Evolutionary conservation across 2,113 vertebrate genomes (phyloP), one percentile per base, ranked within the genome.

Genomic region (Triplophysa tibetana): DNA sequence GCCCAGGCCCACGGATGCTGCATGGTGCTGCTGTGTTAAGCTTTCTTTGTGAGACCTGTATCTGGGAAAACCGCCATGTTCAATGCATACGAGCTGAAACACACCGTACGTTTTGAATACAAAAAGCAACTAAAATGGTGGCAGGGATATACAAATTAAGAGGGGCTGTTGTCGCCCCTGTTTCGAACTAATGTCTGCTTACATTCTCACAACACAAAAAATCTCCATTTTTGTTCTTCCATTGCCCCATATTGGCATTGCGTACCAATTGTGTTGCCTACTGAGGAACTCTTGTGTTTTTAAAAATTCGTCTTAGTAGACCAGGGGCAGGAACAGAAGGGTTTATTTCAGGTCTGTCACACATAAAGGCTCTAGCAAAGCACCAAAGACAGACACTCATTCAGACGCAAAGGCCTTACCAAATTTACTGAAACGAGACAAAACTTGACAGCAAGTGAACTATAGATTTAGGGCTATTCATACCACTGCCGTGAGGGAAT

Each of bases 391-490:
- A 75, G 70, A 75, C 73, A 48, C 48, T 82, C 58, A n/a, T 21
- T 68, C 54, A 62, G 70, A 75, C 58, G 62, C 65, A 54, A 23
- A 75, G 38, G 45, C 79, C 74, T 83, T 68, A 88, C 83, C 81
- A 87, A 87, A 79, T 84, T 80, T 86, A 66, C 79, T 83, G 83
- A 67, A 58, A 61, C 41, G 81, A 85, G 60, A 83, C 67, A 84
- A 84, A 83, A 86, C 82, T 88, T 84, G 81, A 82, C 83, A 88
- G 83, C 83, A 87, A 84, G 75, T 61, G 54, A 83, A 23, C 65
- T 67, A 68, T 19, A 10, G 68, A 81, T 82, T 82, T 83, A 91
- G 87, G 83, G 85, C 79, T 87, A 82, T 85, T 89, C 73, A 82
- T 82, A 85, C 84, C 84, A 90, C 84, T 89, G 70, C 85, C 81